Evolutionary conservation across 1,140 invertebrate genomes (phyloP), one percentile per base, ranked within the genome.

Genomic region (Mizuhopecten yessoensis): DNA sequence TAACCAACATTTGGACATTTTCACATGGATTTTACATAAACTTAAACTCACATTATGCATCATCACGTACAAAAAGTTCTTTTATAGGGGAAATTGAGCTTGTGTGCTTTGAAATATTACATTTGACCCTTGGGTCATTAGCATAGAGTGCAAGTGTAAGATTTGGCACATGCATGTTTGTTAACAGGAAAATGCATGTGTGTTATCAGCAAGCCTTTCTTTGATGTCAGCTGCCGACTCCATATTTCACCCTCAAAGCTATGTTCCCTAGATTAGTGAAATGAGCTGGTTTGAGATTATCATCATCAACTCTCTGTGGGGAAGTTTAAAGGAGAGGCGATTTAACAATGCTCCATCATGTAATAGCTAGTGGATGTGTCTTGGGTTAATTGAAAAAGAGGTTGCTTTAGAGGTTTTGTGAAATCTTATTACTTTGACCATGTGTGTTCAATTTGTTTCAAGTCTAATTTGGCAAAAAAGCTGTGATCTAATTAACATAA

Each of bases 211-310:
- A n/a, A 7, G 23, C 1, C 5, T 75, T n/a, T 29, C n/a, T 75
- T 75, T 75, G 57, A 75, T 75, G 57, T 75, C 57, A 7, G 42
- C 57, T 29, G 57, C 2, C n/a, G 29, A 75, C n/a, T 9, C 57
- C 57, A 29, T 29, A 29, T 75, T 75, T n/a, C 29, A 29, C 11
- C 57, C 57, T 29, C 57, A n/a, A 75, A 29, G 57, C n/a, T 75
- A 29, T 75, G 57, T 75, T 75, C n/a, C 42, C 57, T 75, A 75
- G 57, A 75, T 75, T 75, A 75, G n/a, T 75, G 57, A 29, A 75
- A 75, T 75, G 57, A 75, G n/a, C n/a, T 29, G 57, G 57, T 75
- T 45, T 15, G 42, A 45, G 42, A 75, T 75, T 75, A 75, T 29
- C 57, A 75, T 7, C n/a, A 75, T 75, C 57, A 29, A 23, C n/a